Conservation (phyloP, 2,797 vertebrate genomes). For the Enteromius unitaeniatus region DNA sequence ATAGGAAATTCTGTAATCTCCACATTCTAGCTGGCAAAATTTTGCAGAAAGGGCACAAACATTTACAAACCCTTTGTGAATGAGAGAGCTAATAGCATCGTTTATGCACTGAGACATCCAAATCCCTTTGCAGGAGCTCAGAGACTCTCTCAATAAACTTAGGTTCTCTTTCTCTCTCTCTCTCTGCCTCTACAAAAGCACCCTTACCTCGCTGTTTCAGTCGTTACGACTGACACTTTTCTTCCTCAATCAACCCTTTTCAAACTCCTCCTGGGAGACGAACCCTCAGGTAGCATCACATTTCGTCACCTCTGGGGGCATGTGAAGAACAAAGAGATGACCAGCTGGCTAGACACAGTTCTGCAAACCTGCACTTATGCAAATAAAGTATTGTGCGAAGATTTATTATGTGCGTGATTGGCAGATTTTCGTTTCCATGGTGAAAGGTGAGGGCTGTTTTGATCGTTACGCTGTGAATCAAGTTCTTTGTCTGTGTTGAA, state of each 20-base stretch:
- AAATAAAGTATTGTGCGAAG: conserved; percentile 21
- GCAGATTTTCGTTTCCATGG: conserved; percentile 23
- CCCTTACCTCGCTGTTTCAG: conserved; percentile 43
- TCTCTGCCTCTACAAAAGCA: conserved; percentile 28
- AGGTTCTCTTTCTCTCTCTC: conserved; percentile 52
- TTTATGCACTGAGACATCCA: conserved; percentile 46
- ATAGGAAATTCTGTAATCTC: conserved; percentile 8
- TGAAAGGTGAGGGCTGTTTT: conserved; percentile 37
- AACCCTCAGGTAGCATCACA: conserved; percentile 44
- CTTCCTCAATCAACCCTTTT: conserved; percentile 27
- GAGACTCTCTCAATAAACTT: conserved; percentile 55
- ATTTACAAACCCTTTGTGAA: conserved; percentile 32
- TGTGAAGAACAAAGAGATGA: conserved; percentile 30
- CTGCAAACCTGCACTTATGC: neutral
- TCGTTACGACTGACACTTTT: neutral
- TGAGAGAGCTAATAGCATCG: conserved; percentile 38
- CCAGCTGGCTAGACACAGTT: conserved; percentile 9
- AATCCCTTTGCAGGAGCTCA: conserved; percentile 48
- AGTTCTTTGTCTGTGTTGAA: conserved; percentile 4
- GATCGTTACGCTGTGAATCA: neutral
- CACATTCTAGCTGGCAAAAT: conserved; percentile 22
- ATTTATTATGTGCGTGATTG: conserved; percentile 13
- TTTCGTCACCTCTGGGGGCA: conserved; percentile 20
- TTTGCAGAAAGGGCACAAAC: conserved; percentile 39
- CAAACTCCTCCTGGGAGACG: conserved; percentile 28